Percentiles rank a stretch among this genome's conserved stretches.
Conservation (phyloP, 2,113 vertebrate genomes). For the Megaleporinus macrocephalus region DNA sequence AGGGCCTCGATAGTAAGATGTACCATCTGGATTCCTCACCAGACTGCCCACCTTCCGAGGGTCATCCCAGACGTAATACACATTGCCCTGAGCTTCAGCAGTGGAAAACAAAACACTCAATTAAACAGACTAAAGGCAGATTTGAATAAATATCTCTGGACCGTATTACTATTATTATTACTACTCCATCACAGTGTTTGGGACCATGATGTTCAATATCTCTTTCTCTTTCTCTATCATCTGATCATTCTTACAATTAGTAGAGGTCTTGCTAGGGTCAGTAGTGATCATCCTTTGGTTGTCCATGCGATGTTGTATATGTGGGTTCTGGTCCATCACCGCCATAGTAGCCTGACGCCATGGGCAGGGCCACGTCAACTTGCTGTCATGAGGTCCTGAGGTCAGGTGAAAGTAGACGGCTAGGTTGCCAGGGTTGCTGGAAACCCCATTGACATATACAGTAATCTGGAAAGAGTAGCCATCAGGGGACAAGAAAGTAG, state of each 20-base stretch:
- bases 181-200: too few relatives aligned
- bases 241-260: conserved; percentile 69
- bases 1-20: conserved; percentile 72
- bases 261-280: conserved; percentile 71
- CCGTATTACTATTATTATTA: too few relatives aligned
- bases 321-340: conserved; percentile 87
- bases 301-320: conserved; percentile 85
- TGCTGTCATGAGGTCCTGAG: conserved; percentile 83
- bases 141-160: too few relatives aligned
- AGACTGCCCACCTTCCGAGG: conserved; percentile 81
- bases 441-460: conserved; percentile 69
- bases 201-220: too few relatives aligned
- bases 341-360: conserved; percentile 86
- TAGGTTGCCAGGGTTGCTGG: conserved; percentile 50
- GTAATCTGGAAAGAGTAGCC: conserved; percentile 89
- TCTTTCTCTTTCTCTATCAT: too few relatives aligned
- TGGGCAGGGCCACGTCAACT: conserved; percentile 85
- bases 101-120: conserved; percentile 21
- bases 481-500: conserved; percentile 82
- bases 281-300: conserved; percentile 87
- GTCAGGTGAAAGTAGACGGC: conserved; percentile 81
- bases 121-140: too few relatives aligned
- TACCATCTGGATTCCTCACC: conserved; percentile 78
- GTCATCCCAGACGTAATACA: conserved; percentile 79
- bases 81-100: conserved; percentile 49